phyloP scores from a whole-genome alignment of 2,113 vertebrate species.

The Pluvialis apricaria region DNA sequence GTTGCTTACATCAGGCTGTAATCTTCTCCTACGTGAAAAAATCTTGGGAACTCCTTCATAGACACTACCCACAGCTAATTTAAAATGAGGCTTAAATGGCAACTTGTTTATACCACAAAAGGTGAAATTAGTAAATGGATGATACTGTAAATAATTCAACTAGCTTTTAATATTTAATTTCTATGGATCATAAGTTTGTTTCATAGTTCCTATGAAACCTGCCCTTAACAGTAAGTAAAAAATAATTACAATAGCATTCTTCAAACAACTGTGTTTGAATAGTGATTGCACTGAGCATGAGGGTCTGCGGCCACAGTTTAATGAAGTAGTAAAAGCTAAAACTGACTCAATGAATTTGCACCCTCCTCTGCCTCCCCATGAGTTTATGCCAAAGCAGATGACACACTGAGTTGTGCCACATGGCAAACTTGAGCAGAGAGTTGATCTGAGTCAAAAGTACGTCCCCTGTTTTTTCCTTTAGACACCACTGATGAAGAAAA shows the following conservation, averaged over 20 bases:
- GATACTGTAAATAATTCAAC: neutral
- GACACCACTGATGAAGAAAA: neutral
- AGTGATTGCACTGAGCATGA: neutral
- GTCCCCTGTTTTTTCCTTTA: neutral
- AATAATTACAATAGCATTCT: neutral
- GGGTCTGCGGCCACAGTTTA: neutral
- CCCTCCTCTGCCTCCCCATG: neutral
- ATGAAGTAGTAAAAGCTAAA: neutral
- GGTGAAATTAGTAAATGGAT: neutral
- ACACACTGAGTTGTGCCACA: neutral
- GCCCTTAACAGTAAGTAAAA: neutral
- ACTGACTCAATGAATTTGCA: neutral
- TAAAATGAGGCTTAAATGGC: constrained; percentile 7
- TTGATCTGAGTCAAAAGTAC: neutral
- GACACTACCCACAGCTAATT: neutral
- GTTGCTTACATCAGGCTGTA: neutral
- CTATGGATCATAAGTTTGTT: neutral
- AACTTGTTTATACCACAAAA: neutral
- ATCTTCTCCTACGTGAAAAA: neutral
- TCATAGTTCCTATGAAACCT: neutral
- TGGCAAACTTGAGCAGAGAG: neutral
- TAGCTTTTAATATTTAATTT: neutral
- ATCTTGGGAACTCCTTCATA: neutral
- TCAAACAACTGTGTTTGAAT: neutral
- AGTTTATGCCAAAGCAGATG: neutral